Evolutionary conservation across 2,888 invertebrate genomes (phyloP), one percentile per base, ranked within the genome.

Genomic region (Orchesellides sinensis): DNA sequence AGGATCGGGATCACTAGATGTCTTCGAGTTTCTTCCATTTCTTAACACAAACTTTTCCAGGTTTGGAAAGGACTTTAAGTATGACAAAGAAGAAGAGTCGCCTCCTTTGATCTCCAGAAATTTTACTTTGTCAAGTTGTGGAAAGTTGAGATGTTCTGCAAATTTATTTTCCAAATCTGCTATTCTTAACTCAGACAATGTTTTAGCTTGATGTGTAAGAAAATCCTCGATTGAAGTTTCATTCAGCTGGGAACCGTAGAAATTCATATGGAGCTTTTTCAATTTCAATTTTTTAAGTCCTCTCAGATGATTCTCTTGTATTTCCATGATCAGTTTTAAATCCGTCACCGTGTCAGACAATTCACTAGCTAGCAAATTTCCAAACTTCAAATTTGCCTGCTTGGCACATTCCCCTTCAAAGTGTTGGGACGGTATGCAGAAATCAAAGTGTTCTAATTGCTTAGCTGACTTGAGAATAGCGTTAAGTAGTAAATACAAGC

Each of bases 161-260:
- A 40, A 40, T 40, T 40, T 40, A n/a, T 49, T 61, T 32, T 75
- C 75, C 8, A 52, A 66, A 32, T 75, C 66, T 25, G 49, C 12
- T 1, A 74, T 29, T 17, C 21, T 25, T 3, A 74, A 17, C 29
- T 63, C 49, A 3, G 12, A 32, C 17, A 74, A 25, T 0, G 63
- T 35, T 5, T 19, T 5, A 0, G 49, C 8, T 10, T 75, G 75
- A 4, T 19, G 12, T 10, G 23, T 4, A 4, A 66, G 19, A 21
- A 63, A 66, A 1, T 40, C 23, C 0, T 12, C 32, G n/a, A 75
- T 5, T 2, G 25, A 12, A 0, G 0, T 8, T 10, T 5, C 23
- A 27, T 4, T 35, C 29, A 66, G 5, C 5, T 56, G 49, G 0
- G 65, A 65, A 40, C 75, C 75, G 21, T 75, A 75, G 40, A 52